Conservation (phyloP, 2,113 vertebrate species). For the Smithornis capensis region DNA sequence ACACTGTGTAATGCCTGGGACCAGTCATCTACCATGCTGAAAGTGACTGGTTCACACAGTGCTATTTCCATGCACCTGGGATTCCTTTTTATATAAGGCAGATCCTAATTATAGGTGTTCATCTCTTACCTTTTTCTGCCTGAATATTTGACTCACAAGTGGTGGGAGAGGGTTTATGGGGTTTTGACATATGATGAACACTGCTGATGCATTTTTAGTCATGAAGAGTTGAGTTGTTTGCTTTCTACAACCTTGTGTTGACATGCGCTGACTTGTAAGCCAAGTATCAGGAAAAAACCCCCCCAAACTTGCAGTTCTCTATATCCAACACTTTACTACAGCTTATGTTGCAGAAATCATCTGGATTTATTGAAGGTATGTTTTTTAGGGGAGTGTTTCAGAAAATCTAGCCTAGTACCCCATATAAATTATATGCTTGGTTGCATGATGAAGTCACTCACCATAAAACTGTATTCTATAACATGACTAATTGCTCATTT, state of each 20-base stretch:
- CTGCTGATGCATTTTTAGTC: neutral
- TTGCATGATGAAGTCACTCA: neutral
- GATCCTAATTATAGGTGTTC: neutral
- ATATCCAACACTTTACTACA: neutral
- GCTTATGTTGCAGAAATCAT: neutral
- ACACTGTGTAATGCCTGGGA: accelerated
- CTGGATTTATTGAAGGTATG: neutral
- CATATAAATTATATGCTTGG: neutral
- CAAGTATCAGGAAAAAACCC: neutral
- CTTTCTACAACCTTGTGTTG: neutral
- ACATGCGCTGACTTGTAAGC: neutral
- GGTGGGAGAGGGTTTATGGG: neutral
- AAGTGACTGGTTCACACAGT: neutral
- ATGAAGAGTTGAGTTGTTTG: neutral
- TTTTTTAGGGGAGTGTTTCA: neutral
- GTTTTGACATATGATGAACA: neutral
- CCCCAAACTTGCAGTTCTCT: neutral
- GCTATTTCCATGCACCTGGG: neutral
- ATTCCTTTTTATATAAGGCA: neutral
- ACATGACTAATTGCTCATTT: neutral
- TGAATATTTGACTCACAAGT: neutral
- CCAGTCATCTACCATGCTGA: neutral
- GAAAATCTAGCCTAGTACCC: neutral
- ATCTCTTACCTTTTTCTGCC: neutral
- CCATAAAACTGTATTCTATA: neutral